Base-by-base conservation (phyloP, 2,113 vertebrate genomes). In the Heterotis niloticus region DNA sequence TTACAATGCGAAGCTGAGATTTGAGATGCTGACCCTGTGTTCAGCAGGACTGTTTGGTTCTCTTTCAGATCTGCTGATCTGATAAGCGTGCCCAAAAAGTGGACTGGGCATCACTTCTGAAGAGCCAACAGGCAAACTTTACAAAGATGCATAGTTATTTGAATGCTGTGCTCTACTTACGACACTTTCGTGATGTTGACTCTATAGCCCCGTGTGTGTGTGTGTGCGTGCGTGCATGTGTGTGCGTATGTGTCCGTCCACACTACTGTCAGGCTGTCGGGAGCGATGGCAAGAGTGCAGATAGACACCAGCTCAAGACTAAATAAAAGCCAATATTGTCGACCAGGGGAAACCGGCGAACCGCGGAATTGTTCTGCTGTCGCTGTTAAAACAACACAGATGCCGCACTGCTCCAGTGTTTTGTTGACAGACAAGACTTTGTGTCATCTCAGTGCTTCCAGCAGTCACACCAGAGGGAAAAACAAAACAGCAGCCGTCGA, bases 121-220 rank as follows among this genome's bases (percentile, higher is more conserved):
- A n/a, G 18, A 75, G 73, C 24, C 0, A 20, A 16, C 17, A 62
- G 62, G 18, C 56, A n/a, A 75, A 34, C 56, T 62, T 68, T 75
- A 56, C 60, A 75, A 75, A 29, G 11, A 75, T 56, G 17, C 60
- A 56, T 20, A 29, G 11, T 62, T 75, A 20, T 13, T 59, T 34
- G 10, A 17, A n/a, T 23, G 73, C 2, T 10, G 26, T 17, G 28
- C 28, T 4, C 14, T 28, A 29, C 16, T 62, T 62, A 75, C 16
- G 29, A 17, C 24, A 75, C 62, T 23, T 75, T 11, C 56, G 11
- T 56, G 17, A 14, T 34, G 73, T 62, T 74, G 71, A 57, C 73
- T 29, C 11, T 29, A 24, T 75, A 75, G 62, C 62, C 62, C 17
- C 73, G 34, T 75, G 62, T 60, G 73, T n/a, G n/a, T n/a, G n/a